Evolutionary conservation across 2,888 invertebrate species (phyloP).

Genomic region (Latrodectus elegans): DNA sequence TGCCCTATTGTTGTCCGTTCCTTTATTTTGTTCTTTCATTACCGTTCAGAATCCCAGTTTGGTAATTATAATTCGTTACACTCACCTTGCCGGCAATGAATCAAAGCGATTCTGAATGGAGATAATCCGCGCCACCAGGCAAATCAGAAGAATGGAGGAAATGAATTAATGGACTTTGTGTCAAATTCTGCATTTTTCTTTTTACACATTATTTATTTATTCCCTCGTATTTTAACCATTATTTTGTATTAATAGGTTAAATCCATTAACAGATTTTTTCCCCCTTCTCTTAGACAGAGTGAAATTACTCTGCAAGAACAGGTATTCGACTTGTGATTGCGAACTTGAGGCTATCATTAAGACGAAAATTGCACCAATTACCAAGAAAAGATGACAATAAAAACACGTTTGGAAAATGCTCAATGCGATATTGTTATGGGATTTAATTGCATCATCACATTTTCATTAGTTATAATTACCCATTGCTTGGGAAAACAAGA

Average conservation of each 20-base stretch:
- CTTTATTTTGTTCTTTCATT: slow-evolving; percentile 10
- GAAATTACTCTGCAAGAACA: no score
- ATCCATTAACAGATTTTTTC: neutral
- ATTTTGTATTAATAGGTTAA: neutral
- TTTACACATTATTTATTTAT: neutral
- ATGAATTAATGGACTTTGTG: neutral
- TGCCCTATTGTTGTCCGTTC: slow-evolving; percentile 32
- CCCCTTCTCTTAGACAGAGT: no score
- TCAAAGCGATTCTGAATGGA: neutral
- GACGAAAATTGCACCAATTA: no score
- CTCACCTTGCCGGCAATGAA: neutral
- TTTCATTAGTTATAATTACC: no score
- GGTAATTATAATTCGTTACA: slow-evolving; percentile 36
- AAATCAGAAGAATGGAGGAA: neutral
- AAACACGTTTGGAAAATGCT: no score
- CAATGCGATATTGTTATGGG: no score
- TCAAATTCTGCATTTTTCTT: neutral
- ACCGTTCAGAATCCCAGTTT: neutral
- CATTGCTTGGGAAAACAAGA: no score
- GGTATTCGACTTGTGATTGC: no score
- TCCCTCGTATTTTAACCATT: no score
- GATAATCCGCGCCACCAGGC: neutral
- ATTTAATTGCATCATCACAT: no score
- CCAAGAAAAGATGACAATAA: no score
- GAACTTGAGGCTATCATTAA: no score